Evolutionary conservation across 2,888 invertebrate species (phyloP).

Genomic region (Stenurella melanura): DNA sequence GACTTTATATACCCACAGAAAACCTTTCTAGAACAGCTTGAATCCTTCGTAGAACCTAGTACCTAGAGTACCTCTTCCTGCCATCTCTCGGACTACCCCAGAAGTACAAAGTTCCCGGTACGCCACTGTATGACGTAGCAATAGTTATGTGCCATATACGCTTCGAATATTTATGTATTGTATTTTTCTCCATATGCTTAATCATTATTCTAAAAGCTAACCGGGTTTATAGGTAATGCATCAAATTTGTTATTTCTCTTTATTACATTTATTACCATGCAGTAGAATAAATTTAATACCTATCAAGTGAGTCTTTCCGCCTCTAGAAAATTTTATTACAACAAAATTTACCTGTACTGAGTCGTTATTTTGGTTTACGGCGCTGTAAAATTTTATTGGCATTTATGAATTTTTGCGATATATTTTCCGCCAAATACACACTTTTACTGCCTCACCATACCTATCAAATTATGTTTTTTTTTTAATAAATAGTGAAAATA

Average conservation of each 20-base stretch:
- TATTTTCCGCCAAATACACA: slow-evolving; percentile 21
- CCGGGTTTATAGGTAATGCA: not conserved
- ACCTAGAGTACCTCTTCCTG: too few relatives aligned
- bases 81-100: too few relatives aligned
- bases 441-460: slow-evolving; percentile 22
- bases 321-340: slow-evolving; percentile 28
- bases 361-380: slow-evolving; percentile 36
- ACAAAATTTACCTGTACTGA: slow-evolving; percentile 32
- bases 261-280: slow-evolving; percentile 9
- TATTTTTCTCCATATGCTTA: not conserved
- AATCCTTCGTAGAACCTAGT: too few relatives aligned
- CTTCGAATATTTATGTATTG: too few relatives aligned
- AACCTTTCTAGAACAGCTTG: too few relatives aligned
- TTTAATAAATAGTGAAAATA: not conserved
- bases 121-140: too few relatives aligned
- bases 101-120: too few relatives aligned
- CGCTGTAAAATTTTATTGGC: slow-evolving; percentile 36
- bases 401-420: slow-evolving; percentile 43
- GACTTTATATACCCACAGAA: too few relatives aligned
- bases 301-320: slow-evolving; percentile 7
- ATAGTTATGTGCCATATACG: too few relatives aligned
- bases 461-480: slow-evolving; percentile 9
- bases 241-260: not conserved
- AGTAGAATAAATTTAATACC: slow-evolving; percentile 23
- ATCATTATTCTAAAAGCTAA: not conserved